Conservation (phyloP, 2,113 vertebrate genomes). For the Poicephalus meyeri region DNA sequence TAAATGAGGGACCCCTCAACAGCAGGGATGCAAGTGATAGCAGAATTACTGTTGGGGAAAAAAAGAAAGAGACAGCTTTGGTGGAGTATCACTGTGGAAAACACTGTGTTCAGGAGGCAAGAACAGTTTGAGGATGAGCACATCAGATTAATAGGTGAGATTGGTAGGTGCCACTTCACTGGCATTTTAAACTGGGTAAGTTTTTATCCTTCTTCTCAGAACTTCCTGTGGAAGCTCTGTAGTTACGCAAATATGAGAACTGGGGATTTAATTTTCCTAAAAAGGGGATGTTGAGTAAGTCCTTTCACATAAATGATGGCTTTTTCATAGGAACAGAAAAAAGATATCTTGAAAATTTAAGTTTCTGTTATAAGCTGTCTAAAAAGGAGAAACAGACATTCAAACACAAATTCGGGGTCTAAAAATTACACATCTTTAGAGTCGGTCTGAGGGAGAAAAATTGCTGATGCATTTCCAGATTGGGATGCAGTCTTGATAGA, state of each 20-base stretch:
- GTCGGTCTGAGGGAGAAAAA: neutral
- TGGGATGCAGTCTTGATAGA: neutral
- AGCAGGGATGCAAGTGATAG: neutral
- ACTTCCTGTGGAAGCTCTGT: neutral
- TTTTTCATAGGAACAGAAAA: neutral
- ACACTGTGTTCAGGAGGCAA: neutral
- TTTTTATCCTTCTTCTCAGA: neutral
- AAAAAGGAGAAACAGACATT: neutral
- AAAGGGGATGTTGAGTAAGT: neutral
- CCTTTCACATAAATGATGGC: neutral
- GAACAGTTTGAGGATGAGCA: neutral
- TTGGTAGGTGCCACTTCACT: neutral
- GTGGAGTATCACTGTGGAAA: neutral
- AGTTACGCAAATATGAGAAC: neutral
- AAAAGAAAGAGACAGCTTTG: neutral
- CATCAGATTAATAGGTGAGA: neutral
- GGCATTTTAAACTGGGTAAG: neutral
- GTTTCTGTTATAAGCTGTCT: neutral
- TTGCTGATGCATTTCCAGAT: neutral
- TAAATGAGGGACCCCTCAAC: neutral
- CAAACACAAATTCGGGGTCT: neutral
- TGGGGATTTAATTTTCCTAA: neutral
- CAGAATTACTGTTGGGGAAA: neutral
- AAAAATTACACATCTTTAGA: neutral
- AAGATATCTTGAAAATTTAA: neutral